phyloP scores from a whole-genome alignment of 1,140 invertebrate species.

The Vanessa tameamea region DNA sequence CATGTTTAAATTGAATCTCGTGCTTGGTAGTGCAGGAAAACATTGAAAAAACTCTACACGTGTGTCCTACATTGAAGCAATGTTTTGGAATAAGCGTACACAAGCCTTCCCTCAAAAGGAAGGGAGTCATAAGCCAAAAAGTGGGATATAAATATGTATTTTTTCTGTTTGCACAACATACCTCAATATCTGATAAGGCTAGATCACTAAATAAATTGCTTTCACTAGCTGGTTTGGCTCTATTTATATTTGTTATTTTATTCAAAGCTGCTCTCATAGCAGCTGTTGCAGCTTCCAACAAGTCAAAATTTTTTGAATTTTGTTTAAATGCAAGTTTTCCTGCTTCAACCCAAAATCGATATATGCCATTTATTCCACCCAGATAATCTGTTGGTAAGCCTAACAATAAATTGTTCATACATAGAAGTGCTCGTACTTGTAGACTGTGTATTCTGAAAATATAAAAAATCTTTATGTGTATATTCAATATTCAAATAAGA shows the following conservation, averaged over 20 bases:
- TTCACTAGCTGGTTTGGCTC: constrained; percentile 51
- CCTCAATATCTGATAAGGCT: constrained; percentile 74
- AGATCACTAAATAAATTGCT: constrained; percentile 70
- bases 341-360: constrained; percentile 82
- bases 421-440: constrained; percentile 83
- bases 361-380: constrained; percentile 81
- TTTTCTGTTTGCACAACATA: constrained; percentile 27
- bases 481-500: too few species aligned
- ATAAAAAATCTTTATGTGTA: neutral
- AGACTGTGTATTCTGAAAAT: constrained; percentile 75
- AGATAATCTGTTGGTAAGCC: constrained; percentile 82
- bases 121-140: too few species aligned
- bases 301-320: constrained; percentile 70
- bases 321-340: constrained; percentile 82
- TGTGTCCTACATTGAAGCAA: too few species aligned
- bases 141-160: too few species aligned
- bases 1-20: too few species aligned
- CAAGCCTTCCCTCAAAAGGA: too few species aligned
- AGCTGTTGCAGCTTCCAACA: constrained; percentile 85
- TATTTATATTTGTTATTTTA: constrained; percentile 70
- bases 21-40: too few species aligned
- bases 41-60: too few species aligned
- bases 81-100: too few species aligned
- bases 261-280: constrained; percentile 84
- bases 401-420: constrained; percentile 85